These are phyloP conservation scores for Dromococcyx pavoninus DNA, from an alignment of 2,797 vertebrate species.

Conservation along the genomic window DNA sequence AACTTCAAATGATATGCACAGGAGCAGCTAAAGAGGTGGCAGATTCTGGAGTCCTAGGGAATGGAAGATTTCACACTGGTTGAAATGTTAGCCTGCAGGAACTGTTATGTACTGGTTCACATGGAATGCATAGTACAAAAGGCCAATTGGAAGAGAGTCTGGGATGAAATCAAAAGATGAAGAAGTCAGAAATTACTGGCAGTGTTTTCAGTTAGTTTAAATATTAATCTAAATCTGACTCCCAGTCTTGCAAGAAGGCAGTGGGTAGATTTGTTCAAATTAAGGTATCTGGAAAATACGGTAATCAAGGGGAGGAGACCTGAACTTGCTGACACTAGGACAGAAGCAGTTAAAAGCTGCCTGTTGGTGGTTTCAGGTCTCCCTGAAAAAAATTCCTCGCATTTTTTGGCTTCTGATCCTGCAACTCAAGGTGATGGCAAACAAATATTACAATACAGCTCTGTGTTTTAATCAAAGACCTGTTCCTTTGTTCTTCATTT, in stretches of 20 bases:
- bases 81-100: not conserved
- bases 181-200: not conserved
- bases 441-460: slow-evolving; percentile 12
- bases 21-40: not conserved
- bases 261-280: not conserved
- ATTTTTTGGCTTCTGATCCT: slow-evolving; percentile 26
- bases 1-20: not conserved
- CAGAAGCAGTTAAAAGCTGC: not conserved
- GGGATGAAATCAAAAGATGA: not conserved
- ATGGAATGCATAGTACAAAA: not conserved
- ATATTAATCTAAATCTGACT: not conserved
- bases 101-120: not conserved
- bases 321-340: not conserved
- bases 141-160: not conserved
- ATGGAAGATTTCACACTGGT: not conserved
- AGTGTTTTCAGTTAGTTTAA: not conserved
- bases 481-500: slow-evolving; percentile 40
- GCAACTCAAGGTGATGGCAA: not conserved
- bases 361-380: not conserved
- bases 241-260: not conserved
- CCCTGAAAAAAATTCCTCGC: slow-evolving; percentile 1
- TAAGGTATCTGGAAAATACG: not conserved
- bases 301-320: not conserved
- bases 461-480: slow-evolving; percentile 51
- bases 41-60: not conserved